Evolutionary conservation across 2,113 vertebrate genomes (phyloP).

Genomic region (Dolichallabes microphthalmus): DNA sequence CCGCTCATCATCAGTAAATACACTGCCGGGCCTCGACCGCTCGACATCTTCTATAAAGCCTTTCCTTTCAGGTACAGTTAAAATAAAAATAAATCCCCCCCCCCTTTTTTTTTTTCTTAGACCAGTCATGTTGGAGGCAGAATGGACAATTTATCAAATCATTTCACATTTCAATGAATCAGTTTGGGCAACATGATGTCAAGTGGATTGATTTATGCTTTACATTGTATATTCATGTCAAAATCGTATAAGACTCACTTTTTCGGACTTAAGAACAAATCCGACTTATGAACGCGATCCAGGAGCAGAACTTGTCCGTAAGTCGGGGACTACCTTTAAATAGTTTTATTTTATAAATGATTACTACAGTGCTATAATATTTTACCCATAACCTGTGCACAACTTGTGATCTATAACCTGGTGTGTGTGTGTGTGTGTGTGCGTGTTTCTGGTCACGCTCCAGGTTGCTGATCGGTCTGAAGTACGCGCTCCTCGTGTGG

Average conservation of each 20-base stretch:
- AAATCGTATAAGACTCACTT: too few species aligned
- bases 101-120: background rate
- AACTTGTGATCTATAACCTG: background rate
- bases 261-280: too few species aligned
- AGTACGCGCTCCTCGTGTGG: conserved; percentile 89
- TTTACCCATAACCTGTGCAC: too few species aligned
- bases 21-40: conserved; percentile 89
- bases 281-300: too few species aligned
- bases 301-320: too few species aligned
- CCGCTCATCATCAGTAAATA: conserved; percentile 96
- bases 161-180: background rate
- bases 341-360: background rate
- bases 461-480: conserved; percentile 89
- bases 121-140: background rate
- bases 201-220: too few species aligned
- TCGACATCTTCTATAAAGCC: conserved; percentile 92
- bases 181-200: too few species aligned
- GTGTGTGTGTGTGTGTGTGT: background rate
- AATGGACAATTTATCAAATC: background rate
- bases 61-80: conserved; percentile 87
- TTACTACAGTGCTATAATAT: too few species aligned
- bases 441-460: conserved; percentile 22
- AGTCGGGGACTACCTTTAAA: background rate
- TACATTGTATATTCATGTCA: too few species aligned
- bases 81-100: too few species aligned